phyloP scores from a whole-genome alignment of 2,888 invertebrate species.

The Himalopsyche anomala region DNA sequence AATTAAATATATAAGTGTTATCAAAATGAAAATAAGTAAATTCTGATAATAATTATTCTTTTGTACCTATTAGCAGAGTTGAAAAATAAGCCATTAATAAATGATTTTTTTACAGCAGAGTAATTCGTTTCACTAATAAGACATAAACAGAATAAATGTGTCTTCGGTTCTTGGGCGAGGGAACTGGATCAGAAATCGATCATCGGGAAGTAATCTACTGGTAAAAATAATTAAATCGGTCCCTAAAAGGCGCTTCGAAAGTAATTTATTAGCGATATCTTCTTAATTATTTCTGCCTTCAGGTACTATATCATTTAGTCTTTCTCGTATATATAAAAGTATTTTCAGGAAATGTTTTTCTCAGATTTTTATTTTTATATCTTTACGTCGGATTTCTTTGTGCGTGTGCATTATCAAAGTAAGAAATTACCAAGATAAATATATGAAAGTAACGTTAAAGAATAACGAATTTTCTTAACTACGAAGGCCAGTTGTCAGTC shows the following conservation, averaged over 20 bases:
- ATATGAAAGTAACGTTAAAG: too few relatives aligned
- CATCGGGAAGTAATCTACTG: conserved; percentile 26
- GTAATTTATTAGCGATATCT: conserved; percentile 29
- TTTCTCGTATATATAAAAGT: neutral
- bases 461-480: too few relatives aligned
- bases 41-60: too few relatives aligned
- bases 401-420: too few relatives aligned
- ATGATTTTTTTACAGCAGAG: neutral
- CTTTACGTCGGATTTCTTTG: too few relatives aligned
- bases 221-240: conserved; percentile 34
- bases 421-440: too few relatives aligned
- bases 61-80: too few relatives aligned
- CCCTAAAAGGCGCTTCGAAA: conserved; percentile 11
- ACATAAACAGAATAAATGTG: neutral
- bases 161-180: too few relatives aligned
- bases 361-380: neutral
- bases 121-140: neutral
- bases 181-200: conserved; percentile 9
- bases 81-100: too few relatives aligned
- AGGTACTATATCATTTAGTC: conserved; percentile 8
- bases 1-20: too few relatives aligned
- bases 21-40: too few relatives aligned
- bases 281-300: conserved; percentile 22
- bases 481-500: too few relatives aligned
- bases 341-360: conserved; percentile 18